phyloP scores from a whole-genome alignment of 2,113 vertebrate species.

The Raja brachyura region DNA sequence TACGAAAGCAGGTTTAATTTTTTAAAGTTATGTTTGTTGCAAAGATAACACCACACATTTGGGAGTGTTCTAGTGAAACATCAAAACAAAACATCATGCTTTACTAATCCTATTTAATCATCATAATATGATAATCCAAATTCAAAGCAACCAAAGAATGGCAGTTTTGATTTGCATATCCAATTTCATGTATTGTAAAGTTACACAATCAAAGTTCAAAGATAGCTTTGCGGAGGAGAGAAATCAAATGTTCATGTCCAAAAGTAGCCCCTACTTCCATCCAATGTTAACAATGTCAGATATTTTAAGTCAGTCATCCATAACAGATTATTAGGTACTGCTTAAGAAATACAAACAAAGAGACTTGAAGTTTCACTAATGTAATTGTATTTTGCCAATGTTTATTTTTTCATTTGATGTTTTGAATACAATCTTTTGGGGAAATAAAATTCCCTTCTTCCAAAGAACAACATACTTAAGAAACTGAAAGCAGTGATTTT shows the following conservation, averaged over 20 bases:
- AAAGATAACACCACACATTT: not conserved
- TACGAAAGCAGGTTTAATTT: not conserved
- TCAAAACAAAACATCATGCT: not conserved
- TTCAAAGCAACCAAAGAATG: not conserved
- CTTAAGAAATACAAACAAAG: not conserved
- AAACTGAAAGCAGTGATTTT: not conserved
- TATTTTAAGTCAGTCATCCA: not conserved
- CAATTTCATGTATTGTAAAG: not conserved
- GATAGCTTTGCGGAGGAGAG: not conserved
- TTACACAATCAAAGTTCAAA: not conserved
- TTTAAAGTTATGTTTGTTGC: not conserved
- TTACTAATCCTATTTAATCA: not conserved
- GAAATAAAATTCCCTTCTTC: not conserved
- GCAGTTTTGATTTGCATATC: not conserved
- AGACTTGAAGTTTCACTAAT: not conserved
- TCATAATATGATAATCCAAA: too few species aligned
- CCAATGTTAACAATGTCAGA: not conserved
- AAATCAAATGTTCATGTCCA: not conserved
- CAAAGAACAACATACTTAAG: not conserved
- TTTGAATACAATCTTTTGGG: slow-evolving; percentile 16
- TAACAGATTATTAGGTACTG: not conserved
- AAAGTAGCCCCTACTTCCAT: not conserved
- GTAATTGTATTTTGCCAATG: slow-evolving; percentile 3
- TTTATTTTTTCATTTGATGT: slow-evolving; percentile 31
- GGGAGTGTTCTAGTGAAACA: not conserved